Evolutionary conservation across 2,797 vertebrate genomes (phyloP).

Genomic region (Scarus forsteni): DNA sequence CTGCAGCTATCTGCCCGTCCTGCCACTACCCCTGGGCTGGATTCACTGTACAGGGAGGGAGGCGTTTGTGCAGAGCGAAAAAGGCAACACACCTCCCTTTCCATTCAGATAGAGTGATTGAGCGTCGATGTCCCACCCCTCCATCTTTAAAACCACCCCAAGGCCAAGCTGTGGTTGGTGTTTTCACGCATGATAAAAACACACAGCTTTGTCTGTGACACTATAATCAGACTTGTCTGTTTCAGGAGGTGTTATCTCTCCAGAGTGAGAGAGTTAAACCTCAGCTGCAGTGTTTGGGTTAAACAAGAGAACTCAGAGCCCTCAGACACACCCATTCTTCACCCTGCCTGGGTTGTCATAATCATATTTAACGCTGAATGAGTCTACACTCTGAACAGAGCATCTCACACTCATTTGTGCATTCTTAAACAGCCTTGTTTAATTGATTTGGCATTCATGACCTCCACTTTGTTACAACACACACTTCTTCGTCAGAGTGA

Average conservation of each 20-base stretch:
- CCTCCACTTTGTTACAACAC: conserved; percentile 67
- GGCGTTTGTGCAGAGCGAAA: conserved; percentile 57
- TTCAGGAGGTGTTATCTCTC: conserved; percentile 70
- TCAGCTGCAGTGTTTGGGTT: conserved; percentile 63
- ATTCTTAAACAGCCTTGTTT: conserved; percentile 70
- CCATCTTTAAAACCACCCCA: conserved; percentile 62
- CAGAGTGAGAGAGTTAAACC: conserved; percentile 71
- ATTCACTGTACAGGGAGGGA: conserved; percentile 54
- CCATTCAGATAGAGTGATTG: conserved; percentile 72
- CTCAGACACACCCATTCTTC: conserved; percentile 66
- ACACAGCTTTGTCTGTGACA: conserved; percentile 70
- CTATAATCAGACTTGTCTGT: conserved; percentile 73
- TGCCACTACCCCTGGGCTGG: conserved; percentile 64
- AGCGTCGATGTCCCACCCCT: conserved; percentile 42
- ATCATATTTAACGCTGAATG: conserved; percentile 77
- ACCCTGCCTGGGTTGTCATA: conserved; percentile 61
- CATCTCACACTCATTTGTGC: conserved; percentile 66
- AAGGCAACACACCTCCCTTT: conserved; percentile 63
- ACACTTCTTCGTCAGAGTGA: conserved; percentile 63
- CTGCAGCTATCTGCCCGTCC: conserved; percentile 61
- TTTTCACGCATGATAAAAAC: conserved; percentile 70
- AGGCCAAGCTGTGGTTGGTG: conserved; percentile 67
- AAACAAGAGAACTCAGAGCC: conserved; percentile 59
- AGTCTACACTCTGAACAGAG: conserved; percentile 69
- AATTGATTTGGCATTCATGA: conserved; percentile 79